phyloP scores from a whole-genome alignment of 2,797 vertebrate species.

The Anas georgica region DNA sequence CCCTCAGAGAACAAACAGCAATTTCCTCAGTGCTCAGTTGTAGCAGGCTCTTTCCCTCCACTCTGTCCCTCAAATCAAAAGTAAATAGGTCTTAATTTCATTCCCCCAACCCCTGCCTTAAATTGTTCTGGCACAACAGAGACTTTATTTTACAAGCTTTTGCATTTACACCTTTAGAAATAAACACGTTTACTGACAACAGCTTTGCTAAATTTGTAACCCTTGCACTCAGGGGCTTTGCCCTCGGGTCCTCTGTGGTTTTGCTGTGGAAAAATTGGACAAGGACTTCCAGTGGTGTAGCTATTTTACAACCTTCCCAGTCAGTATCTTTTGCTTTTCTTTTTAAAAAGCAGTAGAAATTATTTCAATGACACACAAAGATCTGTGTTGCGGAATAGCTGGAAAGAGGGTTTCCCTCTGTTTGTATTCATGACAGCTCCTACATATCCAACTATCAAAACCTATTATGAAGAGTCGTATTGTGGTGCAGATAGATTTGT shows the following conservation, averaged over 20 bases:
- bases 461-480: constrained; percentile 52
- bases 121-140: not conserved
- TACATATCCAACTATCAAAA: constrained; percentile 51
- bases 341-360: constrained; percentile 24
- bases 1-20: not conserved
- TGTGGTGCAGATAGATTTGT: constrained; percentile 26
- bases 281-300: not conserved
- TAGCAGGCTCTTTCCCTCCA: not conserved
- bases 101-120: not conserved
- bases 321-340: not conserved
- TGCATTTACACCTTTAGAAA: not conserved
- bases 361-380: constrained; percentile 37
- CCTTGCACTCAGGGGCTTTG: not conserved
- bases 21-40: not conserved
- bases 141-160: not conserved
- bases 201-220: not conserved
- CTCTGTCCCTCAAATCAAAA: not conserved
- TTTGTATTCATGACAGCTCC: constrained; percentile 43
- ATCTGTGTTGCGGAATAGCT: constrained; percentile 36
- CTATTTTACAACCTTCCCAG: not conserved
- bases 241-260: not conserved
- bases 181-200: not conserved
- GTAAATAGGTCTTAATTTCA: not conserved
- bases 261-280: not conserved
- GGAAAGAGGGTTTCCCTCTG: constrained; percentile 40